These are phyloP conservation scores for Antheraea assamensis DNA, from an alignment of 2,888 invertebrate species.

Conservation along the genomic window DNA sequence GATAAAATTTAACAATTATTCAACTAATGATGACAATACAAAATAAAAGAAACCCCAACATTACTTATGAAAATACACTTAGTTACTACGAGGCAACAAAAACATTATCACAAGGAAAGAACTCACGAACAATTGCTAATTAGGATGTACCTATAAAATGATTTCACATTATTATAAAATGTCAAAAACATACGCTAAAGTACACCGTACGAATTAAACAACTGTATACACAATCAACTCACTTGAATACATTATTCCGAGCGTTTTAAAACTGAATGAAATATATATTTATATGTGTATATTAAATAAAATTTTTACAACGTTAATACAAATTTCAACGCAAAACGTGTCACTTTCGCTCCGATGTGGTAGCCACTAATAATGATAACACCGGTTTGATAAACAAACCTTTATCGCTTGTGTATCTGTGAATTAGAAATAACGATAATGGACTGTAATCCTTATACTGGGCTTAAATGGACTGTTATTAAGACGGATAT, in stretches of 20 bases:
- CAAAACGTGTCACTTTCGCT: not conserved
- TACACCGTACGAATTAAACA: not conserved
- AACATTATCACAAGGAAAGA: no score
- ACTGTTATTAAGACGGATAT: not conserved
- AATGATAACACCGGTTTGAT: conserved; percentile 16
- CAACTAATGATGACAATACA: no score
- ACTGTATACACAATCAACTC: conserved; percentile 30
- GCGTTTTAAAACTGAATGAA: not conserved
- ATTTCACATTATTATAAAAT: not conserved
- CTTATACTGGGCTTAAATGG: conserved; percentile 20
- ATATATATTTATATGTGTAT: no score
- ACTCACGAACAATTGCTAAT: no score
- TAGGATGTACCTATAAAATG: not conserved
- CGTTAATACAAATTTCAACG: not conserved
- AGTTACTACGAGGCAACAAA: no score
- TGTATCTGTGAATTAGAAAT: conserved; percentile 32
- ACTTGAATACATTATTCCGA: conserved; percentile 45
- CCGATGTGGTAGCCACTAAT: conserved; percentile 25
- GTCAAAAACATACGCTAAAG: no score
- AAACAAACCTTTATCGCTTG: conserved; percentile 31
- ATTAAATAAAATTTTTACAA: not conserved
- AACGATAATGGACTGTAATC: conserved; percentile 33
- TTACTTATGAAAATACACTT: no score
- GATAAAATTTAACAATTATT: no score
- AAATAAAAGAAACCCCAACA: no score